Percentiles rank a stretch among this genome's conserved stretches.
Evolutionary conservation across 37 sponge, comb jelly and placozoan genomes (phyloP).

Genomic region (Chondrilla cf. caribensis): DNA sequence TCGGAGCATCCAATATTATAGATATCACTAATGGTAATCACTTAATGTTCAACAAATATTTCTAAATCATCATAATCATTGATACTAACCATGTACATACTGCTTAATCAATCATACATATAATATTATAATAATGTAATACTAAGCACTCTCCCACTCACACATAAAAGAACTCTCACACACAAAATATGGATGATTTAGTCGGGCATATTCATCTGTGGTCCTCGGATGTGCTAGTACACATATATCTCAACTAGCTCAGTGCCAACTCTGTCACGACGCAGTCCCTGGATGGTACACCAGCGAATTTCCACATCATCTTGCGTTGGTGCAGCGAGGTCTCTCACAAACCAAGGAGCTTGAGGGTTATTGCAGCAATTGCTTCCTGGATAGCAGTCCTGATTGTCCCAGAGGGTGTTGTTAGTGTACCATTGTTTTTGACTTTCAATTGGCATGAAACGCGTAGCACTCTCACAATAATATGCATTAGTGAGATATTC

Average conservation of each 20-base stretch:
- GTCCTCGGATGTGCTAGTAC: not conserved
- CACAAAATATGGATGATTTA: no score
- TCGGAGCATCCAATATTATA: no score
- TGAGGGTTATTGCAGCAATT: constrained; percentile 5
- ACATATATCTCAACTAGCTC: constrained; percentile 17
- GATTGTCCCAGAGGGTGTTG: constrained; percentile 6
- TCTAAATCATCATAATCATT: no score
- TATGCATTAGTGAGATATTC: not conserved
- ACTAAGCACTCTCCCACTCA: no score
- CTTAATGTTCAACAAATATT: no score
- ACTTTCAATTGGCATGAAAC: not conserved
- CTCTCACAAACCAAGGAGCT: constrained; percentile 21
- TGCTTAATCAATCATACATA: no score
- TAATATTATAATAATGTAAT: no score
- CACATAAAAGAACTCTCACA: no score
- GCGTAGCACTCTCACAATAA: not conserved
- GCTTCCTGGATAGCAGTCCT: constrained; percentile 20
- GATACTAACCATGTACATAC: no score
- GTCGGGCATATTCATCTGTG: no score
- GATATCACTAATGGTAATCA: no score
- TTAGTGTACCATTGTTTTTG: constrained; percentile 8
- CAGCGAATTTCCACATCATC: constrained; percentile 14
- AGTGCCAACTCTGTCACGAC: not conserved
- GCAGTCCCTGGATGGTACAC: not conserved
- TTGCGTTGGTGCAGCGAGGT: not conserved